Evolutionary conservation across 2,797 vertebrate genomes (phyloP).

Genomic region (Micropoecilia bifurca): DNA sequence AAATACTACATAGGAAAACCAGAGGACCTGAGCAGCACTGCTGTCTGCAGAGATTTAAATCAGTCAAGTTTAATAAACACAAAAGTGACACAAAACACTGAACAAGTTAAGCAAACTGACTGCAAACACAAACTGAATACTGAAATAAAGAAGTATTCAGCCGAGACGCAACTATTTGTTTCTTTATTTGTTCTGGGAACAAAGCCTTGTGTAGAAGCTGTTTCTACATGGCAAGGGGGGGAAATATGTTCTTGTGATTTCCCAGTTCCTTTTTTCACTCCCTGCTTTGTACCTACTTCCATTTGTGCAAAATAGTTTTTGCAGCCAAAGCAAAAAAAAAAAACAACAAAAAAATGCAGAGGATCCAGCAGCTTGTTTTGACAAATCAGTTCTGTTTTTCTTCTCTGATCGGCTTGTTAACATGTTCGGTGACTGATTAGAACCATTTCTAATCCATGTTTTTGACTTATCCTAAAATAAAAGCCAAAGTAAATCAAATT

Average conservation of each 20-base stretch:
- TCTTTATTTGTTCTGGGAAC: not conserved
- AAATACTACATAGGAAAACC: not conserved
- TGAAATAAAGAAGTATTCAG: not conserved
- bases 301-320: slow-evolving; percentile 35
- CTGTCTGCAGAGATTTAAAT: not conserved
- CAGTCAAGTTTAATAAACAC: not conserved
- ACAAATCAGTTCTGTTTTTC: slow-evolving; percentile 26
- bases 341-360: not conserved
- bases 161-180: not conserved
- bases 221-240: not conserved
- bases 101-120: not conserved
- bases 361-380: slow-evolving; percentile 1
- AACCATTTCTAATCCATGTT: not conserved
- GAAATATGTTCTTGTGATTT: slow-evolving; percentile 21
- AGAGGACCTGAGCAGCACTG: not conserved
- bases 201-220: not conserved
- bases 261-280: slow-evolving; percentile 42
- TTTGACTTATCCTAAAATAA: not conserved
- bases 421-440: not conserved
- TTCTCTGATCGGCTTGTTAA: slow-evolving; percentile 2
- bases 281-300: slow-evolving; percentile 27
- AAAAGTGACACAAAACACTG: not conserved
- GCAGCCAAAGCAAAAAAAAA: slow-evolving; percentile 38
- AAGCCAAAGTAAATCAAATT: no score
- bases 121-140: not conserved